Evolutionary conservation across 1,140 invertebrate species (phyloP).

Genomic region (Phymastichus coffea): DNA sequence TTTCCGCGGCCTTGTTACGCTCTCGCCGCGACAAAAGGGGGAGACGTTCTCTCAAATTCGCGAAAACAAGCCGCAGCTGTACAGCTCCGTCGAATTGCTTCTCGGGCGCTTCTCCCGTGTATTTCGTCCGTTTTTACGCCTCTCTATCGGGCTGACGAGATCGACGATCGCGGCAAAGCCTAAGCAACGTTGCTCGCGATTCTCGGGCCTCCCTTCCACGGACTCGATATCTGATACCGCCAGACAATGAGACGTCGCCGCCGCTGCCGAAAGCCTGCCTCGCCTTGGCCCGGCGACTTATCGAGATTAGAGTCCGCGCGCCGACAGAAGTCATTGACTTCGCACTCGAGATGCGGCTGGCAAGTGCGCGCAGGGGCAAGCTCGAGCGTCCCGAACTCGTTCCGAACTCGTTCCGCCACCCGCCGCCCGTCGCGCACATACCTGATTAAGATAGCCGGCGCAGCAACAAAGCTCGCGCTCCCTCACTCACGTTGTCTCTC

Average conservation of each 20-base stretch:
- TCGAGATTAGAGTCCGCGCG: background rate
- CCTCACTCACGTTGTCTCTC: no score
- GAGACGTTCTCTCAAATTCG: no score
- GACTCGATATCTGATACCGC: constrained; percentile 42
- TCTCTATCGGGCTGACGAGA: no score
- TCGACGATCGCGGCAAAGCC: no score
- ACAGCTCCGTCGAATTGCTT: no score
- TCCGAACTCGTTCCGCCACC: background rate
- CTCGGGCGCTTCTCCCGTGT: no score
- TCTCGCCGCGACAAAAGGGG: no score
- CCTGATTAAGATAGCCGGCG: constrained; percentile 19
- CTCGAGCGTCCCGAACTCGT: background rate
- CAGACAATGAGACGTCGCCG: constrained; percentile 46
- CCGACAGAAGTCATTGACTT: background rate
- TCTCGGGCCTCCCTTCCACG: constrained; percentile 29
- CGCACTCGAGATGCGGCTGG: background rate
- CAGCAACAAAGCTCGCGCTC: no score
- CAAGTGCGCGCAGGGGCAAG: background rate
- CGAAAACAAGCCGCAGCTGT: no score
- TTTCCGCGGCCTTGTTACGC: background rate
- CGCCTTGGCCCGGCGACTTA: constrained; percentile 10
- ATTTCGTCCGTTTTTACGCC: no score
- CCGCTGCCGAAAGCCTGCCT: no score
- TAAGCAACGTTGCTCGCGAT: no score
- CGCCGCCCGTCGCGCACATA: background rate